These are phyloP conservation scores for Polypterus senegalus DNA, from an alignment of 2,113 vertebrate species.

Conservation along the genomic window DNA sequence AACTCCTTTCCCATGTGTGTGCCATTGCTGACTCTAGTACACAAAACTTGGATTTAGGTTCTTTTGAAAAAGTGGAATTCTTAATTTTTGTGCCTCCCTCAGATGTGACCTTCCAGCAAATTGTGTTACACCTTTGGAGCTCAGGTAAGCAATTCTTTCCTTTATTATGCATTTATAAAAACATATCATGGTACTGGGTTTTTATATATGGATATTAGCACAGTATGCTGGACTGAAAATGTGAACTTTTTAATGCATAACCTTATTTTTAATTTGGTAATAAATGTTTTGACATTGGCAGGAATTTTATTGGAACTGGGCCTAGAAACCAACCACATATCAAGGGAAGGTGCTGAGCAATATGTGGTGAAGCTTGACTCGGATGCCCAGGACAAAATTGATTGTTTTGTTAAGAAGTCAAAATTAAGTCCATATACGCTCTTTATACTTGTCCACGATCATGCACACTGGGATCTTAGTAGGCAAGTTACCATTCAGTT, in stretches of 20 bases:
- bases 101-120: conserved; percentile 90
- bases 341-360: conserved; percentile 62
- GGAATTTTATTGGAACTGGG: conserved; percentile 82
- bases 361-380: conserved; percentile 78
- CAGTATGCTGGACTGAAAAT: background rate
- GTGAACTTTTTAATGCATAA: background rate
- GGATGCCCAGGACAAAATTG: conserved; percentile 64
- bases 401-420: conserved; percentile 72
- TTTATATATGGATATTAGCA: background rate
- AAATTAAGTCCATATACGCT: conserved; percentile 80
- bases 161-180: background rate
- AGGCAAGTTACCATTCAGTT: conserved; percentile 45
- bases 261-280: background rate
- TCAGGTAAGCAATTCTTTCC: conserved; percentile 57
- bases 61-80: conserved; percentile 82
- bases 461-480: conserved; percentile 85
- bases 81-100: conserved; percentile 90
- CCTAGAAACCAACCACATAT: conserved; percentile 65
- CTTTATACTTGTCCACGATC: conserved; percentile 90
- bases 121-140: conserved; percentile 74
- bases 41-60: conserved; percentile 84
- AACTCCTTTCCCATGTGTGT: conserved; percentile 88
- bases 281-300: conserved; percentile 29
- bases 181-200: background rate
- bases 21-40: conserved; percentile 95